Percentiles rank a stretch among this genome's conserved stretches.
Conservation (phyloP, 2,797 vertebrate genomes). For the Clarias laeviceps region DNA sequence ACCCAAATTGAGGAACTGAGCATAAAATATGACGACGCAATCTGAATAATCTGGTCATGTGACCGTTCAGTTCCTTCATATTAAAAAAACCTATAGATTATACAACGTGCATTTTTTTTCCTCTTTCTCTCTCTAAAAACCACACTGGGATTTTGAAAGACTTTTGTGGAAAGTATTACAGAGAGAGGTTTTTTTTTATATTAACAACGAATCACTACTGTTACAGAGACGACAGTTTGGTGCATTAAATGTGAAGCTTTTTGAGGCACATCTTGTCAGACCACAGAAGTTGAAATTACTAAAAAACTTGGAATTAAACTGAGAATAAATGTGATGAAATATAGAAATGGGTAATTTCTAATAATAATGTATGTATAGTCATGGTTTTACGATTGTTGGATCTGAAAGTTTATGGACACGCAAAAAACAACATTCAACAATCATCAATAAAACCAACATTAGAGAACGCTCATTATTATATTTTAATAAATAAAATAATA, state of each 20-base stretch:
- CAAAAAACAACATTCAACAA: too few species aligned
- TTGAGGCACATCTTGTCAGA: neutral
- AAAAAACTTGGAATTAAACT: neutral
- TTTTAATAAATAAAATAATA: too few species aligned
- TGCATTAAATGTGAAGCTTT: neutral
- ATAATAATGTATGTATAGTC: too few species aligned
- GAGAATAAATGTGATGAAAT: neutral
- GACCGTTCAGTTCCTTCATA: too few species aligned
- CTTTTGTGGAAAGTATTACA: neutral
- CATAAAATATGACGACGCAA: too few species aligned
- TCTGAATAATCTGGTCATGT: neutral
- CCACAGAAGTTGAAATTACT: neutral
- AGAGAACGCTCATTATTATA: too few species aligned
- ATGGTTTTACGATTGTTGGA: too few species aligned
- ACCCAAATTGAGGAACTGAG: neutral
- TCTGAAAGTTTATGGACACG: too few species aligned
- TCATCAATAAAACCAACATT: too few species aligned
- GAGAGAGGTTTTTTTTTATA: neutral
- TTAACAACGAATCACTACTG: neutral
- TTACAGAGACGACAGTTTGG: neutral
- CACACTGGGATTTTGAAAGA: neutral
- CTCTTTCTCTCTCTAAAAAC: too few species aligned
- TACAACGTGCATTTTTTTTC: neutral
- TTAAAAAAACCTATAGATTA: neutral
- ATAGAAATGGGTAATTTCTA: too few species aligned